phyloP scores from a whole-genome alignment of 1,140 invertebrate genomes.

The Hylaeus anthracinus region DNA sequence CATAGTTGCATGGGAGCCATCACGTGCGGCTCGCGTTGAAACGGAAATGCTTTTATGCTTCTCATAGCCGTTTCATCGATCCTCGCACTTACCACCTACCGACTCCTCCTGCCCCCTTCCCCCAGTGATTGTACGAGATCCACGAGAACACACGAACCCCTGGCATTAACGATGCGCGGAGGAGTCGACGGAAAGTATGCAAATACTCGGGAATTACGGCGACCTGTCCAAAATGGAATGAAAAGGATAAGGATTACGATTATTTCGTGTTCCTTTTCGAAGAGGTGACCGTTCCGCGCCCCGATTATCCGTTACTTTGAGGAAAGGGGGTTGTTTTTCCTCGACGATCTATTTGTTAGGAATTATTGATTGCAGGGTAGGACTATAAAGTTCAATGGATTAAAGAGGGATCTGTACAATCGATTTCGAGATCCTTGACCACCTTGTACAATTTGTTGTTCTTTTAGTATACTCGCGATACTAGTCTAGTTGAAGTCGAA shows the following conservation, averaged over 20 bases:
- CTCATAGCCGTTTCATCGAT: constrained; percentile 69
- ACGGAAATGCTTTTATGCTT: constrained; percentile 73
- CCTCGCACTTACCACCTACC: constrained; percentile 41
- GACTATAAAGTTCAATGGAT: neutral
- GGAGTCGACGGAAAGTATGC: constrained; percentile 18
- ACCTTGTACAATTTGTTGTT: no score
- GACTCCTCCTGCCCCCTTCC: neutral
- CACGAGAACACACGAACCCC: neutral
- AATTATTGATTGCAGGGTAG: neutral
- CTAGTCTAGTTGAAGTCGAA: no score
- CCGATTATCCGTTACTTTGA: neutral
- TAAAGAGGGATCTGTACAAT: no score
- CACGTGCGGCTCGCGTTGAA: constrained; percentile 69
- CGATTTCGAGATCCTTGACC: no score
- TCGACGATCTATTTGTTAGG: neutral
- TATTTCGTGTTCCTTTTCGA: constrained; percentile 1
- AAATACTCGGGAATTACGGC: constrained; percentile 24
- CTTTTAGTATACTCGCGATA: no score
- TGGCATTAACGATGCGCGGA: neutral
- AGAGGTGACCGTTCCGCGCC: neutral
- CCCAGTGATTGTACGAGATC: neutral
- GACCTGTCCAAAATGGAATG: constrained; percentile 2
- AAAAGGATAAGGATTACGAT: constrained; percentile 12
- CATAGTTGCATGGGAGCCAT: constrained; percentile 65
- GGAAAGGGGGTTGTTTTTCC: neutral